Base-by-base conservation (phyloP, 2,888 invertebrate species). In the Stenolophus ochropezus region DNA sequence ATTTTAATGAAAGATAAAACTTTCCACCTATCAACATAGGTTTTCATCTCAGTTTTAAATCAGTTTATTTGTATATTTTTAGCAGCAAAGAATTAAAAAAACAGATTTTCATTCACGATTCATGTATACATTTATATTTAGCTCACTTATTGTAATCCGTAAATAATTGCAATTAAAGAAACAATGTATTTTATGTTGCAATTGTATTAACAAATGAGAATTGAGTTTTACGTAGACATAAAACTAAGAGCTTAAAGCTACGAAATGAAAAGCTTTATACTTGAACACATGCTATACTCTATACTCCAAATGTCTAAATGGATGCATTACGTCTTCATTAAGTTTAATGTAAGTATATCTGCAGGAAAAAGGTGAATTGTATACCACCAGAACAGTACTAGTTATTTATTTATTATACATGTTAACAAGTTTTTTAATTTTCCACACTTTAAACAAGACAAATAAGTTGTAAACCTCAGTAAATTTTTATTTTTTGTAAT, bases 1-100 rank as follows among this genome's bases (percentile, higher is more conserved):
- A 61, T 61, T 61, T 23, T 11, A 61, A 23, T 23, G 61, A 61
- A 23, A 61, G 61, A 61, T 61, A 61, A 23, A 61, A 61, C 23
- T 61, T 61, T 61, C 25, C 11, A 61, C 14, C 61, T n/a, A 25
- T 61, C 61, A 61, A 61, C 61, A 61, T 61, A 25, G 23, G 61
- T 61, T 23, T 56, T 23, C 33, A 42, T 11, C 11, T 6, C 33
- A 11, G 33, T 42, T 42, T 42, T 42, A 42, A 42, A 42, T 42
- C 2, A 42, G 33, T 11, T 42, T 42, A 42, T 42, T 42, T 42
- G 8, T 6, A 42, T 42, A 42, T 42, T 42, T 42, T 42, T 42
- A 42, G 33, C 33, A 0, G 8, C 33, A 42, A 42, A 42, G 33
- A 42, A 42, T 11, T 42, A 11, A 42, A n/a, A n/a, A n/a, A n/a